Evolutionary conservation across 2,888 invertebrate genomes (phyloP), one percentile per base, ranked within the genome.

Genomic region (Zygaena filipendulae): DNA sequence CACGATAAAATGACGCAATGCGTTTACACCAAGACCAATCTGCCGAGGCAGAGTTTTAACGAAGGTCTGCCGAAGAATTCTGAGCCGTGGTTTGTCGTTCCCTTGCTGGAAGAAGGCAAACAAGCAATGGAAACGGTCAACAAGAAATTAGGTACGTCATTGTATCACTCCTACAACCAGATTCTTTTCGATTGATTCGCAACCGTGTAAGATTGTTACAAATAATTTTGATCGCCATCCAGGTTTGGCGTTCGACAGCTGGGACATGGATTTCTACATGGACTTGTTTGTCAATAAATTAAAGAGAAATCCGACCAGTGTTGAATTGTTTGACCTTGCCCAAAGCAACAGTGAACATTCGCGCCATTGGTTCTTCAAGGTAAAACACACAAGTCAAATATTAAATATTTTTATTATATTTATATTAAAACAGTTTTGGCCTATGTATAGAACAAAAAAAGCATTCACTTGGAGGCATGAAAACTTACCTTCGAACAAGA

Each of bases 261-360:
- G 93, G 87, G 97, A 97, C 61, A 77, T 97, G 50, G 87, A 92
- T 33, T 95, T 90, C 59, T 97, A 97, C 58, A 91, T 90, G 35
- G 83, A 92, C 51, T 69, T 97, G 33, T 97, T 97, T 71, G 82
- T 84, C 35, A 84, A 90, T 37, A 87, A 90, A 43, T 67, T 96
- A 11, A 88, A 90, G 48, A 83, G 97, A 29, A 93, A 98, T 72
- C 98, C 98, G 11, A 97, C 97, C 0, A 96, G 93, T 56, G 97
- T 98, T 1, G 98, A 99, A 62, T 88, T 97, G 49, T 97, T 98
- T 74, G 98, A 98, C 79, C 84, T 98, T 44, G 98, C 98, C 3
- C 98, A 99, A 68, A 95, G 95, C 14, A 97, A 97, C 62, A 96
- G 97, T 64, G 98, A 99, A 62, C 98, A 99, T 67, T 96, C 96